Base-by-base conservation (phyloP, 2,888 invertebrate genomes). In the Yponomeuta malinellus region DNA sequence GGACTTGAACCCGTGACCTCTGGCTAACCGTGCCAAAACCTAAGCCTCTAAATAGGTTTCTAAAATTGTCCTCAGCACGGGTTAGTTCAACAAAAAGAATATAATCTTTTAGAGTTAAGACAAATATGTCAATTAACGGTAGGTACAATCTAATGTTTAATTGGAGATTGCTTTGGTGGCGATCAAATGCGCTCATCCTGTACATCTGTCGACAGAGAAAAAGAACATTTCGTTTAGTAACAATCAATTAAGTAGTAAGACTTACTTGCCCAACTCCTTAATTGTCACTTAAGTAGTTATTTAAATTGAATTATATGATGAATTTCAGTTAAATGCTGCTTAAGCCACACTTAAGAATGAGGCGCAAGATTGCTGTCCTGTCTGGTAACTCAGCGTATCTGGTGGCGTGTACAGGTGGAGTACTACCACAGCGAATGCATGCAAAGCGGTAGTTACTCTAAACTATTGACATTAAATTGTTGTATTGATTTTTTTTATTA, bases 181-280 rank as follows among this genome's bases (percentile, higher is more conserved):
- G 85, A 83, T 94, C 93, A 95, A 93, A 95, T 95, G 92, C 94
- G 94, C 91, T 95, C 95, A 86, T 95, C 95, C 90, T 94, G 95
- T 86, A 94, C 94, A 94, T 95, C 95, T 95, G 95, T 79, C 90
- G 86, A 85, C 86, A 89, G 86, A 90, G 92, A 93, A 93, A 93
- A 93, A 93, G 90, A 93, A 92, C 87, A 91, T 93, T 91, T 89
- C 81, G 73, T 77, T 80, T 82, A 79, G 79, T 75, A 43, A 8
- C 43, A 43, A 43, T 43, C 43, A 5, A 8, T 43, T 43, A 37
- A 37, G 37, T 37, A 43, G 43, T 43, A 43, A 37, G 43, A 6
- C 8, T 8, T 5, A 43, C 8, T 43, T 43, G 8, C 43, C 43
- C 43, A 3, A 8, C 8, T 43, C 1, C 43, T 43, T 43, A 43